Base-by-base conservation (phyloP, 2,888 invertebrate species). In the Meiosimyza platycephala region DNA sequence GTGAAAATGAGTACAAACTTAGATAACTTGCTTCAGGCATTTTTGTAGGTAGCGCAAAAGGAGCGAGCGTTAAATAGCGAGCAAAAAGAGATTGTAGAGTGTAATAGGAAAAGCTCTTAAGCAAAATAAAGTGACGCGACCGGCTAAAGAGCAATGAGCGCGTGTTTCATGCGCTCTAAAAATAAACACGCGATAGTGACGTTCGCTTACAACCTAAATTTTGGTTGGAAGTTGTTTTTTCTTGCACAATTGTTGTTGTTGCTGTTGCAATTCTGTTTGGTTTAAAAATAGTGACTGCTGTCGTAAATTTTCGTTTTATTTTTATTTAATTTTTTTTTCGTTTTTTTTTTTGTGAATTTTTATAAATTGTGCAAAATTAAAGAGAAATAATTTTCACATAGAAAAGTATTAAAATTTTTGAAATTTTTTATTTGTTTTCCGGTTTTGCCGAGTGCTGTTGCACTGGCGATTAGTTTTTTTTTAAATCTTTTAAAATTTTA, bases 1-100 rank as follows among this genome's bases (percentile, higher is more conserved):
- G 81, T 73, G 78, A 72, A 69, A 73, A 78, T 55, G 82, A 80
- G 74, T 79, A 84, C 18, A 78, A 63, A 2, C 80, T 65, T 15
- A 79, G 77, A 65, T 80, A 64, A 28, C 78, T 78, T 65, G 80
- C 81, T 79, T 85, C 86, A 69, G 85, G 85, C 85, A 85, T 85
- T 40, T 40, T 40, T 40, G 1, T 9, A 40, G 9, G 6, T 40
- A 40, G 40, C 40, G 40, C 2, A 9, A 40, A 40, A 28, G 2
- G 28, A 40, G 40, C 40, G 40, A 7, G 9, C 3, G 9, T 40
- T 40, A 40, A 40, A 28, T 28, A 4, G 28, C 0, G 40, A 7
- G 40, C 2, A 7, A 40, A 40, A 7, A 40, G 2, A 9, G 9
- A 40, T 40, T 40, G 40, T 7, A 2, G 40, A 40, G 40, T 7